Evolutionary conservation across 2,113 vertebrate species (phyloP).

Genomic region (Carassius carassius): DNA sequence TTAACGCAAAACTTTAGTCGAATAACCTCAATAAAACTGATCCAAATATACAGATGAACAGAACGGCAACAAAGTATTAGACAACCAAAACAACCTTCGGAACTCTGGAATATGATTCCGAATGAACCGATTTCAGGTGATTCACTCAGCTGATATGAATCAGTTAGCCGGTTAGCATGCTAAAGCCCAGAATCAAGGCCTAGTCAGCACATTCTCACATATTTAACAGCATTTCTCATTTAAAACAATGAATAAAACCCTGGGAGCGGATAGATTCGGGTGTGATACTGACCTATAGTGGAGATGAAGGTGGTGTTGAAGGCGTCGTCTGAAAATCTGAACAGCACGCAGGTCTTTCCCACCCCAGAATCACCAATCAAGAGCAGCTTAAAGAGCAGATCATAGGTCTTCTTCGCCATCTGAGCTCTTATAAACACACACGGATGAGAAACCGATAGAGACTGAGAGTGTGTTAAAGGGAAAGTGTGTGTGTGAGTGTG

Average conservation of each 20-base stretch:
- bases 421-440: slow-evolving; percentile 41
- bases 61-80: neutral
- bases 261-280: neutral
- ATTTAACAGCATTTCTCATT: neutral
- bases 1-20: neutral
- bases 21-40: neutral
- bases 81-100: neutral
- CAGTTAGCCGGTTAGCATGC: slow-evolving; percentile 40
- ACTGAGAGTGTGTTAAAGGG: slow-evolving; percentile 21
- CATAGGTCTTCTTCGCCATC: slow-evolving; percentile 99
- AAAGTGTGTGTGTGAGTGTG: slow-evolving; percentile 31
- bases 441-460: slow-evolving; percentile 7
- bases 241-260: neutral
- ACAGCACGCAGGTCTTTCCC: slow-evolving; percentile 97
- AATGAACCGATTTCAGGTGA: slow-evolving; percentile 10
- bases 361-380: slow-evolving; percentile 98
- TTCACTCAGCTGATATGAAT: slow-evolving; percentile 24
- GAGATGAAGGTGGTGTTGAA: slow-evolving; percentile 99
- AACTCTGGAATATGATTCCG: neutral
- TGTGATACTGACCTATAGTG: slow-evolving; percentile 85
- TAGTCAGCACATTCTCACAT: neutral
- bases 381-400: slow-evolving; percentile 98
- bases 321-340: slow-evolving; percentile 98
- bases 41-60: neutral
- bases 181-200: slow-evolving; percentile 15